Evolutionary conservation across 2,888 invertebrate species (phyloP).

Genomic region (Macrosoma leucophasiata): DNA sequence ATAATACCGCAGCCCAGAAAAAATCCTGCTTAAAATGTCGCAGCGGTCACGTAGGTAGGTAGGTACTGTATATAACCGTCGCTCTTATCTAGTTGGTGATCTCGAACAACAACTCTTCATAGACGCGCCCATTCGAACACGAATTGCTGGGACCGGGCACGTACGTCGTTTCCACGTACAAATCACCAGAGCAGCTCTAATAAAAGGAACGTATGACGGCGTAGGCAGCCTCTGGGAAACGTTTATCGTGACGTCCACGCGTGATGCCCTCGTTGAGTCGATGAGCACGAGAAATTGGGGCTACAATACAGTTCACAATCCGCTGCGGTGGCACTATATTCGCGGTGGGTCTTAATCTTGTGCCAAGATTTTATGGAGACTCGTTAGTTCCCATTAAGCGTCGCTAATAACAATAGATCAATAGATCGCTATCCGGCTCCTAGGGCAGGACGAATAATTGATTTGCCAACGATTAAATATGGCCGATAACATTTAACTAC

Average conservation of each 20-base stretch:
- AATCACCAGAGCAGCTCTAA: slow-evolving; percentile 29
- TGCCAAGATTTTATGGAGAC: no score
- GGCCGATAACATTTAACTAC: no score
- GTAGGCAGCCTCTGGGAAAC: no score
- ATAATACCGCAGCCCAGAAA: slow-evolving; percentile 32
- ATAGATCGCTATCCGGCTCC: slow-evolving; percentile 9
- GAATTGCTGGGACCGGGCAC: slow-evolving; percentile 38
- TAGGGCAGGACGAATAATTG: slow-evolving; percentile 13
- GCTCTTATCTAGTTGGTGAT: slow-evolving; percentile 39
- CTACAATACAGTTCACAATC: no score
- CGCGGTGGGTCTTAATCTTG: no score
- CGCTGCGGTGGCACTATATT: no score
- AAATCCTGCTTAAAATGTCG: slow-evolving; percentile 38
- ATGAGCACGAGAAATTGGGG: slow-evolving; percentile 48
- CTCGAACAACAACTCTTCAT: slow-evolving; percentile 40
- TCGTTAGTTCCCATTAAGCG: no score
- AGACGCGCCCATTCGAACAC: slow-evolving; percentile 36
- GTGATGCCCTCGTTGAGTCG: slow-evolving; percentile 50
- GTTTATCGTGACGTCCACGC: slow-evolving; percentile 55
- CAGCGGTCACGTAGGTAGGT: no score
- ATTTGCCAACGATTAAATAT: slow-evolving; percentile 13
- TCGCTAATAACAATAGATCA: no score
- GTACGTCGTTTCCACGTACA: slow-evolving; percentile 37
- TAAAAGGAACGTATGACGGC: no score
- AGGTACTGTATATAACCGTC: no score